A percentile compares a stretch with the other conserved stretches of the same genome.
Evolutionary conservation across 2,888 invertebrate genomes (phyloP).

Genomic region (Aleiodes alternator): DNA sequence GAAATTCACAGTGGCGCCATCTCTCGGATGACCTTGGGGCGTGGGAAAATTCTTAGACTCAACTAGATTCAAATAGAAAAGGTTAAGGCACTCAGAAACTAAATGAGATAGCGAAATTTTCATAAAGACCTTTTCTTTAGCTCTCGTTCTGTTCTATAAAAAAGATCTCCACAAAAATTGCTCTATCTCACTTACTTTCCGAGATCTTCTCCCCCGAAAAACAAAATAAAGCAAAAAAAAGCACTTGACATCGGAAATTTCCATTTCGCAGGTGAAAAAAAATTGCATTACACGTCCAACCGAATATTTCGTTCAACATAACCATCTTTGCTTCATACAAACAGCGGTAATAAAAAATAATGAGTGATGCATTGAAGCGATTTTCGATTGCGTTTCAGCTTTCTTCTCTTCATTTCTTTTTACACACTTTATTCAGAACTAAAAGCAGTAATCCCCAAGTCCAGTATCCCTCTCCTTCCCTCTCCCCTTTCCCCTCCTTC

Average conservation of each 20-base stretch:
- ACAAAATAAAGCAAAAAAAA: background rate
- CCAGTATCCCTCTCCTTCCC: no score
- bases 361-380: slow-evolving; percentile 23
- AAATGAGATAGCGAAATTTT: no score
- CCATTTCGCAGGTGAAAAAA: background rate
- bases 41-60: background rate
- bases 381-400: slow-evolving; percentile 35
- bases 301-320: background rate
- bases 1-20: background rate
- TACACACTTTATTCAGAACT: slow-evolving; percentile 7
- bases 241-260: background rate
- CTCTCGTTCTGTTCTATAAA: background rate
- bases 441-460: slow-evolving; percentile 24
- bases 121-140: background rate
- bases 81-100: no score
- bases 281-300: background rate
- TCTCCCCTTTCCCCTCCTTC: no score
- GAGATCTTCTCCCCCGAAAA: background rate
- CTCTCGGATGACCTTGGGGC: background rate
- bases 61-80: no score
- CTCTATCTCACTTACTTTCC: background rate
- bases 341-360: slow-evolving; percentile 36
- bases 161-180: no score
- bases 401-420: slow-evolving; percentile 10
- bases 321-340: slow-evolving; percentile 18